Conservation (phyloP, 1,140 invertebrate genomes). For the Homarus americanus region DNA sequence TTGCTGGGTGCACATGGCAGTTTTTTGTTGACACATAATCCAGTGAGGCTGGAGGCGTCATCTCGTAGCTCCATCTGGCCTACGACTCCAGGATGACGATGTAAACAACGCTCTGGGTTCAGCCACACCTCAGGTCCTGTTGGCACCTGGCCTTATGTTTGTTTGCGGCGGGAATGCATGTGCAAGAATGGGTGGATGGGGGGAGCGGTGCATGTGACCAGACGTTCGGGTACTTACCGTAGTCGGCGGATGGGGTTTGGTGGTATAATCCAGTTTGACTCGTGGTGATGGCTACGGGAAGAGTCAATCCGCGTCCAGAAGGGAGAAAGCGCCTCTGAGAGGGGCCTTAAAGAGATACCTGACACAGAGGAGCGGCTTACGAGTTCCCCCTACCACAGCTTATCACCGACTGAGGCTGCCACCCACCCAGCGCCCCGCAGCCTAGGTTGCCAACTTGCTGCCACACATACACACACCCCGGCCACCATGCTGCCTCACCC, state of each 20-base stretch:
- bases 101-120: neutral
- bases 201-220: slow-evolving; percentile 32
- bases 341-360: slow-evolving; percentile 46
- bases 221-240: slow-evolving; percentile 54
- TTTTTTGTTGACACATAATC: neutral
- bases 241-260: slow-evolving; percentile 64
- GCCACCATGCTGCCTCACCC: neutral
- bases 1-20: neutral
- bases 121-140: neutral
- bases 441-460: slow-evolving; percentile 66
- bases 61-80: neutral
- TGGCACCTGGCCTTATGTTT: slow-evolving; percentile 31
- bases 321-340: slow-evolving; percentile 35
- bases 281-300: slow-evolving; percentile 52
- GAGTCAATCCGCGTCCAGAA: slow-evolving; percentile 58
- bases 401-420: slow-evolving; percentile 70
- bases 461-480: slow-evolving; percentile 3
- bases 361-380: slow-evolving; percentile 62
- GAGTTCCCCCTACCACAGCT: slow-evolving; percentile 65
- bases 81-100: too few species aligned
- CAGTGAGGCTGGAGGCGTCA: neutral
- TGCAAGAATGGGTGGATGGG: slow-evolving; percentile 20
- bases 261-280: slow-evolving; percentile 69
- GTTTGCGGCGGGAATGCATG: slow-evolving; percentile 48
- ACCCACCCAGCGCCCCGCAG: slow-evolving; percentile 52